phyloP scores from a whole-genome alignment of 2,113 vertebrate species.

The Stigmatopora nigra region DNA sequence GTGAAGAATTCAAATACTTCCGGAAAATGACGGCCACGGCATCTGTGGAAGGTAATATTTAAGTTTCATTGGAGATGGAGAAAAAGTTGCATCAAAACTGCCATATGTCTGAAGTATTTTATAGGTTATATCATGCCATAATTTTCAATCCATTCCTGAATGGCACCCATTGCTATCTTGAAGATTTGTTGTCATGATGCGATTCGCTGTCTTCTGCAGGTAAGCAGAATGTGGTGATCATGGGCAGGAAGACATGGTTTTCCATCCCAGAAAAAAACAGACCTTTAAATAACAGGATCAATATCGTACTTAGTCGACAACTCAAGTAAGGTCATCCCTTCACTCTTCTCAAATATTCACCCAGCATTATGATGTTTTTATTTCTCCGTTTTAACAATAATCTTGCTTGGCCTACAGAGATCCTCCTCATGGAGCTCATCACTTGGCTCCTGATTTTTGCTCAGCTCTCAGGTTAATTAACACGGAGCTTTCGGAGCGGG shows the following conservation, averaged over 20 bases:
- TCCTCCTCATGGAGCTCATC: slow-evolving; percentile 80
- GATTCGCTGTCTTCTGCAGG: slow-evolving; percentile 56
- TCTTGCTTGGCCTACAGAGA: slow-evolving; percentile 55
- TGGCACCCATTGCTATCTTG: background rate
- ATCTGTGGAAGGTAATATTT: slow-evolving; percentile 62
- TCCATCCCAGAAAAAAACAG: slow-evolving; percentile 89
- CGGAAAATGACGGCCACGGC: slow-evolving; percentile 81
- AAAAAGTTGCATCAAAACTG: too few relatives aligned
- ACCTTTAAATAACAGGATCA: slow-evolving; percentile 86
- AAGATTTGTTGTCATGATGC: background rate
- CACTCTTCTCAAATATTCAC: background rate
- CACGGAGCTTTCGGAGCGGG: slow-evolving; percentile 68
- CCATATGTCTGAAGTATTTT: too few relatives aligned
- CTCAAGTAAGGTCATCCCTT: slow-evolving; percentile 67
- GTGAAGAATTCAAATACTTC: slow-evolving; percentile 89
- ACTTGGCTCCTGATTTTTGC: slow-evolving; percentile 79
- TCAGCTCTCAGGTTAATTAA: slow-evolving; percentile 79
- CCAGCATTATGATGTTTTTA: background rate
- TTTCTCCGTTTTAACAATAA: background rate
- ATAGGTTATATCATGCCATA: too few relatives aligned
- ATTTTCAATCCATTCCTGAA: background rate
- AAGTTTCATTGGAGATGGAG: background rate
- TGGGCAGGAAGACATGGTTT: slow-evolving; percentile 95
- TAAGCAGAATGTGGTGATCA: slow-evolving; percentile 87
- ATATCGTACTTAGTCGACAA: slow-evolving; percentile 86